A percentile compares a stretch with the other conserved stretches of the same genome.
Evolutionary conservation across 92 coral and sea anemone species (phyloP).

Genomic region (Phymanthus crucifer): DNA sequence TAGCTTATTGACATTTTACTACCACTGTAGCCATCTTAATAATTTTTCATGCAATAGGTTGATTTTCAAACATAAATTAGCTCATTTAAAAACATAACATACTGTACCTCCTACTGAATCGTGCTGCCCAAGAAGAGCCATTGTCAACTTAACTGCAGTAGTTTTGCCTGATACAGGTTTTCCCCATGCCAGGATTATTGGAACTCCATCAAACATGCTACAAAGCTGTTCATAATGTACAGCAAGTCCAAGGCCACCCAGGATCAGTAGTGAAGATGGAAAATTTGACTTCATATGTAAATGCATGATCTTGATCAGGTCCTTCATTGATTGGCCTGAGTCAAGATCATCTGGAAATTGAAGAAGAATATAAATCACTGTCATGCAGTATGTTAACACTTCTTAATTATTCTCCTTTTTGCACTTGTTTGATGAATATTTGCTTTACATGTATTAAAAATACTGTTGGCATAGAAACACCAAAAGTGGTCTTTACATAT

Average conservation of each 20-base stretch:
- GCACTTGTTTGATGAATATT: no score
- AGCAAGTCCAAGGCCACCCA: constrained; percentile 44
- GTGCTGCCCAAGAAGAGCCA: constrained; percentile 25
- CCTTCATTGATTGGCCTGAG: neutral
- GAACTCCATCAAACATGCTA: constrained; percentile 27
- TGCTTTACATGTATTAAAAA: no score
- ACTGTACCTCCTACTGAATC: constrained; percentile 27
- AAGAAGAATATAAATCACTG: no score
- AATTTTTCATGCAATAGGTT: no score
- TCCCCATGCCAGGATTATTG: constrained; percentile 36
- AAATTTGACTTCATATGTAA: constrained; percentile 38
- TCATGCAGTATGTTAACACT: no score
- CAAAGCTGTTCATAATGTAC: constrained; percentile 42
- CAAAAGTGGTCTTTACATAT: no score
- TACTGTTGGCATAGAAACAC: no score
- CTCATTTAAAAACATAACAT: no score
- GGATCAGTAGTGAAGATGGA: constrained; percentile 30
- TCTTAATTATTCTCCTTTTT: no score
- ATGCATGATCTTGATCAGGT: neutral
- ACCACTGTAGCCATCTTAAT: no score
- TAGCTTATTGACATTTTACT: no score
- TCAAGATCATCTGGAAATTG: constrained; percentile 22
- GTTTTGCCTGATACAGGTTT: constrained; percentile 38
- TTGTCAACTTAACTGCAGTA: neutral
- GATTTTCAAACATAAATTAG: no score